phyloP scores from a whole-genome alignment of 2,113 vertebrate species.

The Ovis aries region DNA sequence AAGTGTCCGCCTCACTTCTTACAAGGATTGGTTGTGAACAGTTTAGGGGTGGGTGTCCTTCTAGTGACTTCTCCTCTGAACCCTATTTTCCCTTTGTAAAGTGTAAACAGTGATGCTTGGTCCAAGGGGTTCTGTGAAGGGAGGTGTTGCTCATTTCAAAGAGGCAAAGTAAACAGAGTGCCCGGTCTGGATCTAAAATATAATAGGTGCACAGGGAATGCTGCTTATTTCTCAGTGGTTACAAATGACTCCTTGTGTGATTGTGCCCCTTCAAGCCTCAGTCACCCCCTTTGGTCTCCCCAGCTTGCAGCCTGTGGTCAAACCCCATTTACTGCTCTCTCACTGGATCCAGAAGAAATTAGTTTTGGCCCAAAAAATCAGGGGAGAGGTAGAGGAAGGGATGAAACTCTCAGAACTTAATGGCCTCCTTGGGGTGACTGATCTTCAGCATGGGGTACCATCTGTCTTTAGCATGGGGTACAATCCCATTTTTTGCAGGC shows the following conservation, averaged over 20 bases:
- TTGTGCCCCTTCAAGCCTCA: neutral
- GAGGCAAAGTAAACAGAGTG: neutral
- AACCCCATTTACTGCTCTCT: neutral
- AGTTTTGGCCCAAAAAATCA: neutral
- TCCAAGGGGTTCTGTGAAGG: neutral
- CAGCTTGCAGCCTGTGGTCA: neutral
- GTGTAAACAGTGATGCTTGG: neutral
- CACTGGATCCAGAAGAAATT: neutral
- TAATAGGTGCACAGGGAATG: neutral
- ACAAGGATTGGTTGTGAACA: neutral
- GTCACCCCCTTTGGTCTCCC: neutral
- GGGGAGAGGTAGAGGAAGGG: neutral
- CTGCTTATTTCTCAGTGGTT: neutral
- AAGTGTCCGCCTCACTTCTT: neutral
- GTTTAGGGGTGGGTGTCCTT: neutral
- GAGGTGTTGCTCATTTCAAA: neutral
- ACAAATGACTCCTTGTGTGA: neutral
- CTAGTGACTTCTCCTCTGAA: neutral
- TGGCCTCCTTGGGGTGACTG: neutral
- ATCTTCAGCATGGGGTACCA: neutral
- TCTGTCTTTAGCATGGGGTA: neutral
- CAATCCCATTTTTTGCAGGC: neutral
- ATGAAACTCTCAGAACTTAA: neutral
- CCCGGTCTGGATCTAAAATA: neutral
- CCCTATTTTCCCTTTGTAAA: neutral